phyloP scores from a whole-genome alignment of 2,888 invertebrate species.

The Ernsta delagoae region DNA sequence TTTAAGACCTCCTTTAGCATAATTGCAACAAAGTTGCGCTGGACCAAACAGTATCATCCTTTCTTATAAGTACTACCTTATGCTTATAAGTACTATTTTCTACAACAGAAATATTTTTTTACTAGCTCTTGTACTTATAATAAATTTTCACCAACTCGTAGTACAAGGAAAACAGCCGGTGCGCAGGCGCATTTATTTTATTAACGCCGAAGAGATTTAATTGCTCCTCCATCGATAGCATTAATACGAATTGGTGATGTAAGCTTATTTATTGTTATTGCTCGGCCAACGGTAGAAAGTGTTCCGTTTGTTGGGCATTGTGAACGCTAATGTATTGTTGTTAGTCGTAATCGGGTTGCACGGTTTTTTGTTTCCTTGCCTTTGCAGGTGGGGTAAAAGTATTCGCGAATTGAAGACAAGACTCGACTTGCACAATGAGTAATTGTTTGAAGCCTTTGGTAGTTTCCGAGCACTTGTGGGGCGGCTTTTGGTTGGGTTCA shows the following conservation, averaged over 20 bases:
- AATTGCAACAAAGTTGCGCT: too few species aligned
- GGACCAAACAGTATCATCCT: too few species aligned
- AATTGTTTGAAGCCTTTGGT: not conserved
- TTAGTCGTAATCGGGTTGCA: not conserved
- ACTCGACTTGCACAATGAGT: not conserved
- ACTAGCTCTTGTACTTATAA: too few species aligned
- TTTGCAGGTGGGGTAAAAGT: not conserved
- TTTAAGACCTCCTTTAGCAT: too few species aligned
- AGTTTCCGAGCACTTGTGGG: not conserved
- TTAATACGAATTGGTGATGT: constrained; percentile 63
- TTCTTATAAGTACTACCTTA: too few species aligned
- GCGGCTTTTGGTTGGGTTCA: too few species aligned
- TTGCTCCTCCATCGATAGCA: constrained; percentile 63
- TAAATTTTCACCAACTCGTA: too few species aligned
- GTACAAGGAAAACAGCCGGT: constrained; percentile 43
- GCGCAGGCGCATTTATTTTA: constrained; percentile 65
- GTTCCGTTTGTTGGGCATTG: constrained; percentile 33
- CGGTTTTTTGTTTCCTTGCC: not conserved
- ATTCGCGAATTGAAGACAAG: not conserved
- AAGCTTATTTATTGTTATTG: constrained; percentile 59
- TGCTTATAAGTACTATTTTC: too few species aligned
- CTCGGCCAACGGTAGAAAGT: constrained; percentile 54
- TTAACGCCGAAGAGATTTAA: constrained; percentile 64
- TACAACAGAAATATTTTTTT: too few species aligned
- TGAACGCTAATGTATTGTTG: constrained; percentile 20